Evolutionary conservation across 2,113 vertebrate species (phyloP), one percentile per base, ranked within the genome.

Genomic region (Cettia cetti): DNA sequence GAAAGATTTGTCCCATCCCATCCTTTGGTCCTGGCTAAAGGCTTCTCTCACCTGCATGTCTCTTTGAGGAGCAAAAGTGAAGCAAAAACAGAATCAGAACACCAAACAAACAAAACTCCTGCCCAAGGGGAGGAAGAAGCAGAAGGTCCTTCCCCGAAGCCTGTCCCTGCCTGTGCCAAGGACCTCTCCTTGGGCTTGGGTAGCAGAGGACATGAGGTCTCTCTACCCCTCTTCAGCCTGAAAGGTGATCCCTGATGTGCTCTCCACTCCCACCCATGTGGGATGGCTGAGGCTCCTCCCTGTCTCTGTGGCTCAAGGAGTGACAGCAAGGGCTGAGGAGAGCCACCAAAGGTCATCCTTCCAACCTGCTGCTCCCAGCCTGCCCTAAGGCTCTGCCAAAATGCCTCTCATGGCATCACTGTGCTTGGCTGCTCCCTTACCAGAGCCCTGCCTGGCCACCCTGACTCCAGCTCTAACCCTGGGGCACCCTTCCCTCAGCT

Each of bases 231-330:
- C 45, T 76, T 82, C 28, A 50, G 52, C 60, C 60, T 76, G 44
- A 76, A 82, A 66, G n/a, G 49, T 13, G 20, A 93, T 15, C 42
- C 33, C 28, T 61, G 39, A 57, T 0, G 0, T 59, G 39, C 39
- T 68, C 61, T 59, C 50, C 40, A 20, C 37, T 76, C 52, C 22
- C 11, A 89, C 8, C 31, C 56, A 35, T 0, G 1, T 12, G n/a
- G 54, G 53, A 68, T 10, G 8, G 39, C 65, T 45, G 70, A 82
- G 45, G 27, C 18, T 56, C n/a, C 37, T 64, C 9, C 31, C 35
- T 1, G 2, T 6, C 4, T 15, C 11, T 1, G 1, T 16, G 44
- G 44, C 71, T 57, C 7, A 0, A 75, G 33, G 53, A 82, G 10
- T 12, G 31, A 52, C 28, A 75, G 65, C 21, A 78, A 53, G 1